phyloP scores from a whole-genome alignment of 1,140 invertebrate genomes.

The Campoletis sonorensis region DNA sequence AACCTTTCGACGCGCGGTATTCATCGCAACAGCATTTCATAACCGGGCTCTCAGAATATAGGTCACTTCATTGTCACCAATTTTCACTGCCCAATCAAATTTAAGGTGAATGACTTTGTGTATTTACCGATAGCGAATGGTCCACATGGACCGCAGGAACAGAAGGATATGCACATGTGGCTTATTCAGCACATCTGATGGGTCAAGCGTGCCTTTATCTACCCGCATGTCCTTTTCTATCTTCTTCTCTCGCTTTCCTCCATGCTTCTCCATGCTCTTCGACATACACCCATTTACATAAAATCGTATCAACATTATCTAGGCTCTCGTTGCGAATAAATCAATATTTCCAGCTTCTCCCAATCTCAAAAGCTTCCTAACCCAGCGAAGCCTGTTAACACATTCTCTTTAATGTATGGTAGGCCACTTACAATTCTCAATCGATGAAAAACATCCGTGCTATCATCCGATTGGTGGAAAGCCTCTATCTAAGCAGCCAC shows the following conservation, averaged over 20 bases:
- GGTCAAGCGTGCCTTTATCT: slow-evolving; percentile 23
- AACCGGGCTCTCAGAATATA: neutral
- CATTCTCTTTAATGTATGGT: slow-evolving; percentile 41
- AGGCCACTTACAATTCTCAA: slow-evolving; percentile 27
- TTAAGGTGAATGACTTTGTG: neutral
- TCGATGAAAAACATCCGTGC: slow-evolving; percentile 1
- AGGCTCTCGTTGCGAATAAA: slow-evolving; percentile 8
- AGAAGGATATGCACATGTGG: slow-evolving; percentile 17
- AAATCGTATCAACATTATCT: slow-evolving; percentile 3
- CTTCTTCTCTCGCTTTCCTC: slow-evolving; percentile 13
- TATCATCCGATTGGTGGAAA: neutral
- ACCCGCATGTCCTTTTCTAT: slow-evolving; percentile 9
- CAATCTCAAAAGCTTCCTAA: slow-evolving; percentile 29
- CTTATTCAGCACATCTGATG: slow-evolving; percentile 26
- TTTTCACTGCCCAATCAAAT: slow-evolving; percentile 1
- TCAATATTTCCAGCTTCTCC: slow-evolving; percentile 41
- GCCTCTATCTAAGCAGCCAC: neutral
- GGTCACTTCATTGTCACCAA: neutral
- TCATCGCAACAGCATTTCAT: neutral
- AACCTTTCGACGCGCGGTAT: neutral
- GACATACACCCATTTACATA: neutral
- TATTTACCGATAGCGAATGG: neutral
- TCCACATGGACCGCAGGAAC: slow-evolving; percentile 1
- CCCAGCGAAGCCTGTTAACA: slow-evolving; percentile 25
- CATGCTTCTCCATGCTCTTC: neutral